These are phyloP conservation scores for Chrysocyon brachyurus DNA, from an alignment of 2,797 vertebrate genomes.

Conservation along the genomic window DNA sequence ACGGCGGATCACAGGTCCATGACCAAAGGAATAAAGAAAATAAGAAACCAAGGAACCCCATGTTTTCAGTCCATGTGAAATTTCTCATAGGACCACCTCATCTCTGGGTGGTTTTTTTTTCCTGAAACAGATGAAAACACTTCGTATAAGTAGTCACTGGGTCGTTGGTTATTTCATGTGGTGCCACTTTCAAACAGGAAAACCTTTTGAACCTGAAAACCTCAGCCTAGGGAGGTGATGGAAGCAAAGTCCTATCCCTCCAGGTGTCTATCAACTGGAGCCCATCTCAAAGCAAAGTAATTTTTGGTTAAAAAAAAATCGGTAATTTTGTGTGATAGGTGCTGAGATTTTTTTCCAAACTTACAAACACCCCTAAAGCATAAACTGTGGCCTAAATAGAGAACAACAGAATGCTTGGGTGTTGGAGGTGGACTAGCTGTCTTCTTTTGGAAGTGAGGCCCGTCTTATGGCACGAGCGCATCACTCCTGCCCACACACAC, in stretches of 20 bases:
- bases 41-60: rapidly evolving
- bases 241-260: rapidly evolving
- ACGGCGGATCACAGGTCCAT: rapidly evolving
- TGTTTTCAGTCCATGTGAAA: rapidly evolving
- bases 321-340: background rate
- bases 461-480: rapidly evolving
- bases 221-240: too few relatives aligned
- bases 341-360: background rate
- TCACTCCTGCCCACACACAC: rapidly evolving
- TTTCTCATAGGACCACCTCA: rapidly evolving
- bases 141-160: rapidly evolving
- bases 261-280: rapidly evolving
- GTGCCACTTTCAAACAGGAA: background rate
- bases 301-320: background rate
- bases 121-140: background rate
- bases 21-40: background rate
- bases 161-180: rapidly evolving
- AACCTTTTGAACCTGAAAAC: background rate
- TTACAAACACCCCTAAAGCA: too few relatives aligned
- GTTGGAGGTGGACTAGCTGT: rapidly evolving
- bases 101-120: background rate
- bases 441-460: rapidly evolving
- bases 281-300: background rate
- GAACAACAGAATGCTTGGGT: rapidly evolving
- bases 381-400: rapidly evolving